These are phyloP conservation scores for Todiramphus chloris DNA, from an alignment of 2,113 vertebrate genomes.

Conservation along the genomic window DNA sequence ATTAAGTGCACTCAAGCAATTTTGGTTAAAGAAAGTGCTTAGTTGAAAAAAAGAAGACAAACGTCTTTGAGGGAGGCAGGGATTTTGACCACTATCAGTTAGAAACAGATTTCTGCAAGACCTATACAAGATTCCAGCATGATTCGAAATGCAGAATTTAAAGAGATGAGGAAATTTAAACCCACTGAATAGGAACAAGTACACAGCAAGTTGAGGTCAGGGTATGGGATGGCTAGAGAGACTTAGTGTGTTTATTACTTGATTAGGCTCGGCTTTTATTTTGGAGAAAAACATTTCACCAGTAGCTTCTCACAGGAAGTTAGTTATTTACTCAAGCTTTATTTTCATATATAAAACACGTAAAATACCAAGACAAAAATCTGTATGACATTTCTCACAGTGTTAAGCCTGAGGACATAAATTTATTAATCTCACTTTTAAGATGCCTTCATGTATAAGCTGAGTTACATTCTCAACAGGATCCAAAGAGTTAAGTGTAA, in stretches of 20 bases:
- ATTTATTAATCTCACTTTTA: not conserved
- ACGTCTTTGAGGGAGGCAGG: not conserved
- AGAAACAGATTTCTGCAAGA: conserved; percentile 50
- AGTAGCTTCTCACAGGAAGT: not conserved
- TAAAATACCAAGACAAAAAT: not conserved
- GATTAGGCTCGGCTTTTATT: not conserved
- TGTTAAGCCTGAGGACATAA: not conserved
- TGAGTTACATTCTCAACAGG: not conserved
- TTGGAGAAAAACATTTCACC: not conserved
- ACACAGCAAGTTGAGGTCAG: not conserved
- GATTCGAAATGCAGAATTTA: not conserved
- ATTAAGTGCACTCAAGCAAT: not conserved
- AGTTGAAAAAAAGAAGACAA: conserved; percentile 2
- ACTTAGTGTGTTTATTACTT: not conserved
- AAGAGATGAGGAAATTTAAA: not conserved
- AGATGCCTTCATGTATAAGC: not conserved
- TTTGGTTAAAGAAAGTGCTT: conserved; percentile 7
- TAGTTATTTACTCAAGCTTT: not conserved
- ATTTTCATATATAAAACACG: not conserved
- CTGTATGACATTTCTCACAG: not conserved
- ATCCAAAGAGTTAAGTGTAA: not conserved
- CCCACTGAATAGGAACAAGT: not conserved
- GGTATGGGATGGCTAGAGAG: not conserved
- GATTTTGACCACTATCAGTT: not conserved
- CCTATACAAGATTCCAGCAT: not conserved